Base-by-base conservation (phyloP, 2,888 invertebrate species). In the Chrysotoxum bicinctum region DNA sequence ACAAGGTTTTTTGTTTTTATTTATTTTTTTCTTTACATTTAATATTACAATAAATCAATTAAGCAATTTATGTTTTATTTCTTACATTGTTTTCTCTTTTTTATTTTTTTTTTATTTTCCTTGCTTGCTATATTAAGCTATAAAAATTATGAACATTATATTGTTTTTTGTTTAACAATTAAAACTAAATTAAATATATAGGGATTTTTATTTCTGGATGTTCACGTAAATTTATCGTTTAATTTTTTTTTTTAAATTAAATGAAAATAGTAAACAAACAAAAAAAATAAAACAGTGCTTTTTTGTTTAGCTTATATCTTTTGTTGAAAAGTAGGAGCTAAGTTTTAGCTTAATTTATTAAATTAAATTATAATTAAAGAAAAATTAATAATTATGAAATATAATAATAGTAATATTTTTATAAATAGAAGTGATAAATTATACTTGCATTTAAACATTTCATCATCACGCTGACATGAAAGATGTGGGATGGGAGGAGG, bases 331-430 rank as follows among this genome's bases (percentile, higher is more conserved):
- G 74, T 50, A 82, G 72, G 74, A 83, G 83, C 82, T 87, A 87
- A 76, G 66, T 87, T 66, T 84, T 75, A 79, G 83, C 83, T 79
- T 84, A 84, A 77, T 87, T 83, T 76, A 84, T 84, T 79, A 76
- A 78, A 75, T 87, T 87, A 78, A 85, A 85, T 85, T 81, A 85
- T 37, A 77, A 73, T 80, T 75, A 79, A 76, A 68, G 50, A 60
- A 60, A 62, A 73, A 78, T 54, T 77, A 73, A 73, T 76, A 75
- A 52, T 64, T 78, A 83, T 64, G 62, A 69, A 70, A 68, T 80
- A 76, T 77, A 76, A 75, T 85, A 76, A 72, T 76, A 82, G 35
- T 66, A 72, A 72, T 72, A 64, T 72, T 32, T 80, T 64, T 80
- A 73, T 80, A 68, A 64, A 84, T 85, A 85, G 80, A 84, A 79